Base-by-base conservation (phyloP, 2,113 vertebrate species). In the Melozone crissalis region DNA sequence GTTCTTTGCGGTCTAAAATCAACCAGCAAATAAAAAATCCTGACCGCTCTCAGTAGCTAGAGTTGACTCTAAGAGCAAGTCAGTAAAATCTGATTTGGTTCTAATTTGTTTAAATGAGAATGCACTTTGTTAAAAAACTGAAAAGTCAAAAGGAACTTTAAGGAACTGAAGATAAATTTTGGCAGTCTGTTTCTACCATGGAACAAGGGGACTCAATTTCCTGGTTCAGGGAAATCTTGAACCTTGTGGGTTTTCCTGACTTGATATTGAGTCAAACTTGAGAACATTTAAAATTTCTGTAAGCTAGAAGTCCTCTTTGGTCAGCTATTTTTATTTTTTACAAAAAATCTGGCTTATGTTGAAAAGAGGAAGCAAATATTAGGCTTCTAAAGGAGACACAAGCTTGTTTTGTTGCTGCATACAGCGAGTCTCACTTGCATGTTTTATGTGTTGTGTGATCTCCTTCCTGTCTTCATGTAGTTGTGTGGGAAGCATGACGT, bases 401-500 rank as follows among this genome's bases (percentile, higher is more conserved):
- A 13, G 18, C 27, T 67, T 90, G 31, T 66, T 71, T 58, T 58
- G 27, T 82, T 93, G 18, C 31, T 73, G 30, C 0, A 0, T 71
- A n/a, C 46, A 44, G 58, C 0, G 0, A 55, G 41, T 79, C 37
- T 76, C 4, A 4, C n/a, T 77, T 35, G 43, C 1, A 0, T 78
- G 47, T 89, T 93, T 27, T 33, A 0, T n/a, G 1, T 51, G 22
- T n/a, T 84, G 17, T 71, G 24, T 74, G 65, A 12, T 67, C 52
- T 83, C 20, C 30, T 95, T 92, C 69, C 49, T 87, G 46, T 76
- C 77, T 59, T 87, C 52, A 30, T 0, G 1, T 8, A 55, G 59
- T 67, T 2, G 1, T 1, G 2, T 71, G 78, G 51, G 59, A 91
- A 79, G 15, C 28, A 5, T 18, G 16, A 3, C 51, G 51, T 87